Conservation (phyloP, 2,888 invertebrate species). For the Conomelus anceps region DNA sequence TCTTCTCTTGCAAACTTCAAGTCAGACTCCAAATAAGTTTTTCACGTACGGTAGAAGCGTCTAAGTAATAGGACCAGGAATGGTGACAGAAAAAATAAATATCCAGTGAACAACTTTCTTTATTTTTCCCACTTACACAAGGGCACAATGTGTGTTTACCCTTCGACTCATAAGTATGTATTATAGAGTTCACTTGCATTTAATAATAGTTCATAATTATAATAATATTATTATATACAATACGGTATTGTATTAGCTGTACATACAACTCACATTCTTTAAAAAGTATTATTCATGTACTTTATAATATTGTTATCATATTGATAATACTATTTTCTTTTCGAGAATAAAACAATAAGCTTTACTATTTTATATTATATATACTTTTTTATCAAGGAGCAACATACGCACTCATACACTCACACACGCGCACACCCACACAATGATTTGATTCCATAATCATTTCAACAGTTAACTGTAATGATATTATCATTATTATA, state of each 20-base stretch:
- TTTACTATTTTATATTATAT: slow-evolving; percentile 12
- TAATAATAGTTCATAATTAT: slow-evolving; percentile 25
- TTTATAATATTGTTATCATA: background rate
- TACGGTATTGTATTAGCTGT: slow-evolving; percentile 23
- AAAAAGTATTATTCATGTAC: slow-evolving; percentile 1
- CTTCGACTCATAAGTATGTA: slow-evolving; percentile 16
- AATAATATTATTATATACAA: slow-evolving; percentile 26
- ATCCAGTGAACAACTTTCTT: slow-evolving; percentile 26
- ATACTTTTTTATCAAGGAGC: slow-evolving; percentile 1
- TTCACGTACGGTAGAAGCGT: too few relatives aligned
- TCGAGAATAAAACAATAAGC: slow-evolving; percentile 22
- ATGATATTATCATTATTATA: slow-evolving; percentile 12
- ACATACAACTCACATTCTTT: slow-evolving; percentile 25
- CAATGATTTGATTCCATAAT: background rate
- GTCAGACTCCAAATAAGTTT: too few relatives aligned
- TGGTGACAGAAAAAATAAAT: background rate
- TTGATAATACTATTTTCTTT: slow-evolving; percentile 10
- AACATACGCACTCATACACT: slow-evolving; percentile 6
- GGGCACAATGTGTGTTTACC: slow-evolving; percentile 22
- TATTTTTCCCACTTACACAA: slow-evolving; percentile 25
- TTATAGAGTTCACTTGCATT: slow-evolving; percentile 26
- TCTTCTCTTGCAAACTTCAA: too few relatives aligned
- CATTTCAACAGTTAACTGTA: slow-evolving; percentile 5
- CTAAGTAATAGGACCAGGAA: too few relatives aligned
- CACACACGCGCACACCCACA: slow-evolving; percentile 13